Evolutionary conservation across 2,113 vertebrate genomes (phyloP), one percentile per base, ranked within the genome.

Genomic region (Proterorhinus semilunaris): DNA sequence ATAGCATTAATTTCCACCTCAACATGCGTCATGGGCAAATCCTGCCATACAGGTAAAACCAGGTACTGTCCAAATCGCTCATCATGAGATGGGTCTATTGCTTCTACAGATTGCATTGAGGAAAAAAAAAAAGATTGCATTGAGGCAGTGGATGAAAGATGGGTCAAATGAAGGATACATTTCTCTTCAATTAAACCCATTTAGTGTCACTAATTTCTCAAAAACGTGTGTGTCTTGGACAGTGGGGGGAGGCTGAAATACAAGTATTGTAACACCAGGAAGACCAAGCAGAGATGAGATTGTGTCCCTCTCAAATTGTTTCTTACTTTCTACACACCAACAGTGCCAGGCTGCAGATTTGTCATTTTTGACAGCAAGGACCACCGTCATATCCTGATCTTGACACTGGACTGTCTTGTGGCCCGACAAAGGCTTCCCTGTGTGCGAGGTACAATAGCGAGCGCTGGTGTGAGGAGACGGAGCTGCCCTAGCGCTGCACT

Each of bases 401-500:
- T 63, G 47, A 69, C 79, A 75, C 68, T 11, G 15, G 65, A 57
- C 66, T 67, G 61, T 66, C 50, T 82, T 70, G 10, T 10, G 47
- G 27, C 62, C 11, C 17, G 8, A 90, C 83, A 90, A 91, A 84
- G 82, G 69, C 54, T 48, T 36, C 49, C 78, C 83, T 91, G 82
- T 92, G 80, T 4, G 7, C 45, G 66, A 66, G 52, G 66, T 75
- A 81, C 83, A 87, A 86, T 82, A 47, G 80, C 21, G 66, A 43
- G 42, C 57, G 68, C 69, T 58, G 74, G 69, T 43, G 66, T 52
- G 62, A 73, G 55, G 58, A 47, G 69, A 46, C 53, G 69, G 53
- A 66, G 73, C 65, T 70, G 84, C 65, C 69, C 68, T 59, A 52
- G 69, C 69, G 16, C 62, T 76, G 80, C 71, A 68, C 47, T 58